Percentiles rank a stretch among this genome's conserved stretches.
Conservation (phyloP, 2,113 vertebrate genomes). For the Erythrocebus patas region DNA sequence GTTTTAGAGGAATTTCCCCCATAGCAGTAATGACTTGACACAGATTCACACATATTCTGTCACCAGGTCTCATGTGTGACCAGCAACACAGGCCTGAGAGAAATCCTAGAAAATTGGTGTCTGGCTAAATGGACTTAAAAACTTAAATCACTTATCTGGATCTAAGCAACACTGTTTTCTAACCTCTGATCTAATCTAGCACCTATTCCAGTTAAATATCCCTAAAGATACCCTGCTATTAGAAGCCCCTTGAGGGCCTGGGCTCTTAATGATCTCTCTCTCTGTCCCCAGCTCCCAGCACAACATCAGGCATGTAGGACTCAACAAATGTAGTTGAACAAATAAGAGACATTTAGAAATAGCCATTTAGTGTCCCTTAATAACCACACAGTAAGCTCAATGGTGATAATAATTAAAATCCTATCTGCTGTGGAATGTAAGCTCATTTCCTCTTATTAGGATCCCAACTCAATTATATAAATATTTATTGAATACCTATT, state of each 20-base stretch:
- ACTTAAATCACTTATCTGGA: not conserved
- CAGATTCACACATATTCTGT: not conserved
- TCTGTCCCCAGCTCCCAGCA: not conserved
- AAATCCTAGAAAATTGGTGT: not conserved
- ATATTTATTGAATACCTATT: conserved; percentile 21
- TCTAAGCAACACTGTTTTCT: not conserved
- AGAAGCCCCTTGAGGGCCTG: not conserved
- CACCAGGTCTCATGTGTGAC: not conserved
- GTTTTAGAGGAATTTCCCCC: not conserved
- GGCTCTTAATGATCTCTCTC: not conserved
- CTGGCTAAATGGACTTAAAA: conserved; percentile 17
- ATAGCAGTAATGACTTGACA: not conserved
- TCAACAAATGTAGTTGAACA: conserved; percentile 39
- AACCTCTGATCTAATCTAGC: conserved; percentile 6
- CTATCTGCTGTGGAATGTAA: not conserved
- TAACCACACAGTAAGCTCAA: not conserved
- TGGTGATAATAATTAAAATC: conserved; percentile 45
- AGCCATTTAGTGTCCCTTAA: not conserved
- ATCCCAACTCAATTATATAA: conserved; percentile 25
- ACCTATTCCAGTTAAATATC: not conserved
- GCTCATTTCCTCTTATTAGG: conserved; percentile 6
- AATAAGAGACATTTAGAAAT: conserved; percentile 39
- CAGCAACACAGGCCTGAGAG: not conserved
- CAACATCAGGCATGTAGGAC: not conserved
- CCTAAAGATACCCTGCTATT: not conserved